Conservation (phyloP, 2,888 invertebrate species). For the Drosophila atripex region DNA sequence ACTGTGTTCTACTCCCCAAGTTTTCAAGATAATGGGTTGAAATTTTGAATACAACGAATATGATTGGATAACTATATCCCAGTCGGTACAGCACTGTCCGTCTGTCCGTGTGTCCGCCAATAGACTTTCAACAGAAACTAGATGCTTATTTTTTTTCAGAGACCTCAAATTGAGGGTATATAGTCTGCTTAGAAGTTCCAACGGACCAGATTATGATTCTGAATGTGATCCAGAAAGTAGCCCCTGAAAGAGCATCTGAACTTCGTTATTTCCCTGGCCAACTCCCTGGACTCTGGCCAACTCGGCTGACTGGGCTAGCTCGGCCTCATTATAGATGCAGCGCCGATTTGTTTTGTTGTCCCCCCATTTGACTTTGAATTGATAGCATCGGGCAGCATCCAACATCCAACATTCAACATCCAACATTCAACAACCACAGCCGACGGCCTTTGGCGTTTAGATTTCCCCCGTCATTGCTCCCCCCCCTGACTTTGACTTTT, state of each 20-base stretch:
- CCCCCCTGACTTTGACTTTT: neutral
- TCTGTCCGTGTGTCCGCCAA: too few species aligned
- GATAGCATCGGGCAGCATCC: constrained; percentile 74
- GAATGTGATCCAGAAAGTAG: too few species aligned
- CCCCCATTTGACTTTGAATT: constrained; percentile 82
- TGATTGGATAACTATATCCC: too few species aligned
- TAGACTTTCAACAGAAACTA: too few species aligned
- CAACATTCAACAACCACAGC: constrained; percentile 37
- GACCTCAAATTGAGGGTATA: too few species aligned
- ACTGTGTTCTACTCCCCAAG: too few species aligned
- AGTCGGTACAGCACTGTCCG: too few species aligned
- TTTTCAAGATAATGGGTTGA: too few species aligned
- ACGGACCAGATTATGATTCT: too few species aligned
- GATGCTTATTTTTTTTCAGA: too few species aligned
- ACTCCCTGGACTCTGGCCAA: neutral
- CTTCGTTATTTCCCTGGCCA: neutral
- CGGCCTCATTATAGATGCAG: constrained; percentile 80
- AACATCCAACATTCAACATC: constrained; percentile 62
- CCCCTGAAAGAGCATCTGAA: neutral
- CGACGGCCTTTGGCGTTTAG: constrained; percentile 37
- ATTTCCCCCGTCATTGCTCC: neutral
- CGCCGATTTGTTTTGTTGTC: constrained; percentile 82
- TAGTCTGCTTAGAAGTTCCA: too few species aligned
- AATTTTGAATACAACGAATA: too few species aligned
- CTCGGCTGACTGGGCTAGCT: constrained; percentile 31